Conservation (phyloP, 2,797 vertebrate genomes). For the Oryzias dopingdopingensis region DNA sequence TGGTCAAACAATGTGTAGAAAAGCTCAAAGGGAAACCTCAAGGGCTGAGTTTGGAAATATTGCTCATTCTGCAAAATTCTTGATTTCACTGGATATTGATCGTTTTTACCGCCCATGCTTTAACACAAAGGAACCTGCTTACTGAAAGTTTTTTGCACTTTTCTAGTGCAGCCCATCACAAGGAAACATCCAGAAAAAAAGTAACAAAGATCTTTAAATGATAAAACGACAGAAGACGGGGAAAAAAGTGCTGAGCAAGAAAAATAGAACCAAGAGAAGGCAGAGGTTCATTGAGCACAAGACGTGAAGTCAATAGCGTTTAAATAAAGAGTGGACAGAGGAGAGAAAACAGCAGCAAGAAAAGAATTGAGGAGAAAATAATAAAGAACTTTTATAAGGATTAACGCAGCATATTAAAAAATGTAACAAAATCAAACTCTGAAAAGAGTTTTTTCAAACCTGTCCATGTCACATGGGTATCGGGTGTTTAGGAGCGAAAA, state of each 20-base stretch:
- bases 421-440: too few relatives aligned
- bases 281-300: constrained; percentile 21
- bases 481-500: too few relatives aligned
- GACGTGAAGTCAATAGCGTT: constrained; percentile 12
- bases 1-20: not conserved
- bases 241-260: constrained; percentile 28
- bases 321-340: constrained; percentile 2
- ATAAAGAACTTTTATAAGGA: not conserved
- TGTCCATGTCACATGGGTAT: too few relatives aligned
- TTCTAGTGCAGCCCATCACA: constrained; percentile 21
- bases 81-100: constrained; percentile 17
- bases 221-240: constrained; percentile 17
- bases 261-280: constrained; percentile 5
- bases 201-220: constrained; percentile 33
- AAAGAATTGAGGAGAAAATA: not conserved
- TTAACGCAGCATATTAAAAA: too few relatives aligned
- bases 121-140: constrained; percentile 30
- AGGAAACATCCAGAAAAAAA: constrained; percentile 26
- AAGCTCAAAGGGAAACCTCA: not conserved
- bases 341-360: constrained; percentile 1
- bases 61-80: constrained; percentile 4
- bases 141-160: constrained; percentile 20
- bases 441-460: too few relatives aligned
- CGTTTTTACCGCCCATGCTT: constrained; percentile 5
- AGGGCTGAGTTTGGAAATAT: constrained; percentile 2